Percentiles rank a stretch among this genome's conserved stretches.
Conservation (phyloP, 2,888 invertebrate species). For the Nephrotoma appendiculata region DNA sequence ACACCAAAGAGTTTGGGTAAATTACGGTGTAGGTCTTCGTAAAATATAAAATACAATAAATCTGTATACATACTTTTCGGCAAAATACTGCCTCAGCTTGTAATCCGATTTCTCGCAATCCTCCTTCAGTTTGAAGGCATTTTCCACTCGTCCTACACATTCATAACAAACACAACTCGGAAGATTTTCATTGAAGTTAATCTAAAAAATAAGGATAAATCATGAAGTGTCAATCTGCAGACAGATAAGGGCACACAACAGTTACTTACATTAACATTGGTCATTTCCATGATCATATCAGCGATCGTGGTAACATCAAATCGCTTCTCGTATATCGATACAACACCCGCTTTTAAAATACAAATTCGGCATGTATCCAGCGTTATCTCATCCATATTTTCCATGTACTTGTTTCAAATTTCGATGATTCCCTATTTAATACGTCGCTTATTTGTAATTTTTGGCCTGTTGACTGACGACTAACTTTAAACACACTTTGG, state of each 20-base stretch:
- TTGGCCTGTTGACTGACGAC: neutral
- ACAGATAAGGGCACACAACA: too few species aligned
- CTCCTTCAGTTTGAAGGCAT: neutral
- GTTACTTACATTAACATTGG: neutral
- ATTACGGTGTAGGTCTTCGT: neutral
- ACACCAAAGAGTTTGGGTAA: too few species aligned
- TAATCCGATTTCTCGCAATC: neutral
- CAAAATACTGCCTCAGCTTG: neutral
- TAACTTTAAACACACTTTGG: neutral
- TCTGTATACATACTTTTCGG: neutral
- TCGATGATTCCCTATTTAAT: neutral
- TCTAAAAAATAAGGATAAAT: neutral
- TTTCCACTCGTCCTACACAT: neutral
- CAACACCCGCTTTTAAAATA: neutral
- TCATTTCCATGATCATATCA: conserved; percentile 1
- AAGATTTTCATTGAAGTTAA: neutral
- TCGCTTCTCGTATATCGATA: neutral
- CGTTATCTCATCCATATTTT: neutral
- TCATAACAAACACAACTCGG: neutral
- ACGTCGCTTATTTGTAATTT: neutral
- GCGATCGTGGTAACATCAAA: neutral
- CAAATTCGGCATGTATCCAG: conserved; percentile 1
- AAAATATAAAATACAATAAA: neutral
- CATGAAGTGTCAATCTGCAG: neutral
- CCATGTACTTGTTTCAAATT: neutral